A percentile compares a stretch with the other conserved stretches of the same genome.
These are phyloP conservation scores for Macropus fuliginosus DNA, from an alignment of 2,797 vertebrate genomes.

Conservation along the genomic window DNA sequence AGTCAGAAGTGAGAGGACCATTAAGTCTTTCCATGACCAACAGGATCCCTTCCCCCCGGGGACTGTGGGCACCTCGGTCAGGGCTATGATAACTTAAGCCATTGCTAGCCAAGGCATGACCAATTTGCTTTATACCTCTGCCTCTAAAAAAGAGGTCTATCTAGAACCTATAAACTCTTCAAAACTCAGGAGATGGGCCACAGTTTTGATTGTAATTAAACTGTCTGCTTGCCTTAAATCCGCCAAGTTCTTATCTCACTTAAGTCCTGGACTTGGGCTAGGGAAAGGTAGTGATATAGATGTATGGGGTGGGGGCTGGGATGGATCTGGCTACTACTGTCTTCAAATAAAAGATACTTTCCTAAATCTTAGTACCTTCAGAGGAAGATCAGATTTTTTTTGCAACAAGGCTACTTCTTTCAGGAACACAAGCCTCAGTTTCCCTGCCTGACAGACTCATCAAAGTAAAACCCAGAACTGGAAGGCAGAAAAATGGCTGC, in stretches of 20 bases:
- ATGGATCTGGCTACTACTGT: background rate
- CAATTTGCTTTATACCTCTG: background rate
- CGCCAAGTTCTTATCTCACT: background rate
- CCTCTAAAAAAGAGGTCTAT: background rate
- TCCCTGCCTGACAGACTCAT: background rate
- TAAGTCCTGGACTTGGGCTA: background rate
- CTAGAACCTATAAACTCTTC: background rate
- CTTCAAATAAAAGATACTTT: background rate
- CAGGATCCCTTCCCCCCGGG: background rate
- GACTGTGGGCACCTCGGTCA: background rate
- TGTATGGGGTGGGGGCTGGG: background rate
- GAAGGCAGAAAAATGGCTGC: background rate
- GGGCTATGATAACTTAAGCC: background rate
- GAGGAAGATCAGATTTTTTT: background rate
- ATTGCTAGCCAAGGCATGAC: background rate
- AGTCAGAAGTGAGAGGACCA: background rate
- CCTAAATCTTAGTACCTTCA: background rate
- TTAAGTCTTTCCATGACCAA: background rate
- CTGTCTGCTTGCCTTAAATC: background rate
- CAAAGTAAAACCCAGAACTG: background rate
- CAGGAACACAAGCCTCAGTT: background rate
- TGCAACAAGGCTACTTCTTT: background rate
- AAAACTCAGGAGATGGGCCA: background rate
- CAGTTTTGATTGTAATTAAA: background rate
- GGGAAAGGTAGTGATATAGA: background rate